A percentile compares a stretch with the other conserved stretches of the same genome.
Conservation (phyloP, 2,888 invertebrate species). For the Dione vanillae region DNA sequence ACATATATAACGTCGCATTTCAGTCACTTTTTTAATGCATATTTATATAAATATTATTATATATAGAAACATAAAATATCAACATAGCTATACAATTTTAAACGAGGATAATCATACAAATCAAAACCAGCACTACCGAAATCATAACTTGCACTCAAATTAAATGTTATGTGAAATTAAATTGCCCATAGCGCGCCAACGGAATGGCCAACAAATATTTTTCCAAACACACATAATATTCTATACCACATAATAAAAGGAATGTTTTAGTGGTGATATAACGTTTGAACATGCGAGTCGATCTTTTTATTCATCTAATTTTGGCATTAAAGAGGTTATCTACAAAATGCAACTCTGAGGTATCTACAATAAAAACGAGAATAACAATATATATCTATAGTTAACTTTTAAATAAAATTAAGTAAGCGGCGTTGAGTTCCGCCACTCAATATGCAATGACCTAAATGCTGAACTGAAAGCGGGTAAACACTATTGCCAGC, state of each 20-base stretch:
- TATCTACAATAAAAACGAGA: too few species aligned
- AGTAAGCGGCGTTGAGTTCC: too few species aligned
- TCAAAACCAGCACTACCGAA: conserved; percentile 40
- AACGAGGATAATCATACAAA: conserved; percentile 24
- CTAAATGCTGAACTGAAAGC: too few species aligned
- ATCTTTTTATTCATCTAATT: neutral
- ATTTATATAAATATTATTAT: too few species aligned
- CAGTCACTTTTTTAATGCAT: too few species aligned
- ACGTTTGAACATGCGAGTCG: neutral
- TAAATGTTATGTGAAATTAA: conserved; percentile 53
- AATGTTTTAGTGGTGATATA: conserved; percentile 4
- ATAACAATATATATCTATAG: too few species aligned
- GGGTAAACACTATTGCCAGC: too few species aligned
- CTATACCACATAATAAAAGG: conserved; percentile 17
- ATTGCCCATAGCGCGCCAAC: conserved; percentile 49
- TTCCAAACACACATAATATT: conserved; percentile 26
- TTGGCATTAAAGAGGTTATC: neutral
- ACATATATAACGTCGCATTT: too few species aligned
- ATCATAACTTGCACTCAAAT: conserved; percentile 42
- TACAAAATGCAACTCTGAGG: too few species aligned
- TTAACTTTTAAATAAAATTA: too few species aligned
- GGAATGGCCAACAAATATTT: conserved; percentile 39
- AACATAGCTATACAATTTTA: conserved; percentile 38
- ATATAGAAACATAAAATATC: too few species aligned
- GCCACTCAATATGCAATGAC: too few species aligned